Percentiles rank a stretch among this genome's conserved stretches.
Conservation (phyloP, 2,797 vertebrate genomes). For the Gymnodraco acuticeps region DNA sequence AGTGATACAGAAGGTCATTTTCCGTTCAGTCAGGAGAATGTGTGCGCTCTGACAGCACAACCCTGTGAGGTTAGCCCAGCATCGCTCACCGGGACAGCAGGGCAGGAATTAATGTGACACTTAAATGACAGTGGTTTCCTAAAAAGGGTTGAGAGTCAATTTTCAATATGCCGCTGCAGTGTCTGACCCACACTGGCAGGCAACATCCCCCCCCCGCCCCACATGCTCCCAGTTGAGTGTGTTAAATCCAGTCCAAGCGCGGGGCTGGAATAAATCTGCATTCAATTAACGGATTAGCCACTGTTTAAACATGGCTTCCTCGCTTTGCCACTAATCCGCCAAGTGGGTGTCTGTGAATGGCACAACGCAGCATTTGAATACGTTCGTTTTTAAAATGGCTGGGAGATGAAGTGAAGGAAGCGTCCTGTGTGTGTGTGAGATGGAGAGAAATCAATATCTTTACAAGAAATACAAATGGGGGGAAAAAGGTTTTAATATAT, state of each 20-base stretch:
- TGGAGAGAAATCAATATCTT: conserved; percentile 32
- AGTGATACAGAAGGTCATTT: conserved; percentile 60
- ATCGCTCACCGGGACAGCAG: conserved; percentile 39
- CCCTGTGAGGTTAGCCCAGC: conserved; percentile 64
- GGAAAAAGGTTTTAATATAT: conserved; percentile 43
- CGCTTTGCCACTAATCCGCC: conserved; percentile 80
- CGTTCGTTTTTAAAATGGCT: conserved; percentile 54
- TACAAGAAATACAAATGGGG: conserved; percentile 11
- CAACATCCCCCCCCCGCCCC: conserved; percentile 12
- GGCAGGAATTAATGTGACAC: conserved; percentile 71
- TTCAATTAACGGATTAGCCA: conserved; percentile 87
- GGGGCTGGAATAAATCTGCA: conserved; percentile 87
- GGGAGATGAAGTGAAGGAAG: conserved; percentile 45
- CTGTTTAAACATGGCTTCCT: conserved; percentile 85
- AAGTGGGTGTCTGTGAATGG: conserved; percentile 79
- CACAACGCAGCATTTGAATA: conserved; percentile 58
- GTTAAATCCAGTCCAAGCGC: conserved; percentile 82
- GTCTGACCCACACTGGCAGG: conserved; percentile 71
- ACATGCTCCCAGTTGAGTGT: conserved; percentile 71
- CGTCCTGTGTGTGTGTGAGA: neutral
- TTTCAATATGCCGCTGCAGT: conserved; percentile 70
- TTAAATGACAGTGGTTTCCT: conserved; percentile 76
- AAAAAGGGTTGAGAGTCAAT: conserved; percentile 81
- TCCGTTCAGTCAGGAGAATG: conserved; percentile 48
- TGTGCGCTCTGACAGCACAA: conserved; percentile 37